These are phyloP conservation scores for Chiloscyllium punctatum DNA, from an alignment of 2,797 vertebrate genomes.

Conservation along the genomic window DNA sequence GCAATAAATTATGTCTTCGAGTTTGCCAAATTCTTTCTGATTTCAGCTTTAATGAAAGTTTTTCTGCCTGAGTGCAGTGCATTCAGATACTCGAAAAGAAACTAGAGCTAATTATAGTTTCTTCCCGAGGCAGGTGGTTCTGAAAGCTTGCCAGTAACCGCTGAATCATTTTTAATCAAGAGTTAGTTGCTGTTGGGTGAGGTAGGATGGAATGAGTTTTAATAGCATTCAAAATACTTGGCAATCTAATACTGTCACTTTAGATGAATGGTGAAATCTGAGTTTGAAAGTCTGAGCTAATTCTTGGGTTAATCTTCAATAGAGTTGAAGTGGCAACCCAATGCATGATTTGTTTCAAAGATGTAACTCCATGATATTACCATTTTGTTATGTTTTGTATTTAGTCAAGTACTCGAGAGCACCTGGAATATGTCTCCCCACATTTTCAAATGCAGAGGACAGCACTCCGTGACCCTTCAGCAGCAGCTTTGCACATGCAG, in stretches of 20 bases:
- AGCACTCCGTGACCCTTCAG: slow-evolving; percentile 71
- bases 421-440: slow-evolving; percentile 81
- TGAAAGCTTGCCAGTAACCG: neutral
- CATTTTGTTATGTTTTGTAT: slow-evolving; percentile 41
- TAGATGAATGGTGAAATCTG: too few species aligned
- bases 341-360: neutral
- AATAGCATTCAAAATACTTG: neutral
- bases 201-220: neutral
- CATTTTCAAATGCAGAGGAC: slow-evolving; percentile 88
- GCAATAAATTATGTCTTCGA: too few species aligned
- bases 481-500: slow-evolving; percentile 69
- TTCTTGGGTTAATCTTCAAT: neutral
- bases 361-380: neutral
- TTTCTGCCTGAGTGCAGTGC: too few species aligned
- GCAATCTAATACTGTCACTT: neutral
- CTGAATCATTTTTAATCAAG: neutral
- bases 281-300: neutral
- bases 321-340: neutral
- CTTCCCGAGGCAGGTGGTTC: neutral
- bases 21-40: too few species aligned
- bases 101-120: too few species aligned
- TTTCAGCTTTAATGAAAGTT: too few species aligned
- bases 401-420: slow-evolving; percentile 68
- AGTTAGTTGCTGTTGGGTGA: neutral
- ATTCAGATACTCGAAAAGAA: too few species aligned